phyloP scores from a whole-genome alignment of 2,888 invertebrate species.

The Oasisia sp. region DNA sequence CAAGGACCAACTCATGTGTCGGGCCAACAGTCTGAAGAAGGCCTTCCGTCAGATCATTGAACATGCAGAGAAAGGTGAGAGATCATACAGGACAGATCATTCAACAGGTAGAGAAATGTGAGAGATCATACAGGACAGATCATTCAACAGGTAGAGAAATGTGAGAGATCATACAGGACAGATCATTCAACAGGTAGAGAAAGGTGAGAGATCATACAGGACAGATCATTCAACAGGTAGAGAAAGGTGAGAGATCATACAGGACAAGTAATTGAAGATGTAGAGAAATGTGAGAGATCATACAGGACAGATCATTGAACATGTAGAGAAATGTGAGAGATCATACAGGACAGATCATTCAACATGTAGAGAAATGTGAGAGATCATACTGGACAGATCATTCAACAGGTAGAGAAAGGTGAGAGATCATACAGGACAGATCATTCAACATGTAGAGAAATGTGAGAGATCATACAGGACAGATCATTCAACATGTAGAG shows the following conservation, averaged over 20 bases:
- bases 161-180: neutral
- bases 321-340: conserved; percentile 55
- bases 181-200: conserved; percentile 70
- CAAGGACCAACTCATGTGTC: conserved; percentile 69
- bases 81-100: conserved; percentile 69
- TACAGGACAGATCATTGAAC: conserved; percentile 68
- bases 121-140: conserved; percentile 68
- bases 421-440: conserved; percentile 67
- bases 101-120: conserved; percentile 61
- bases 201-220: conserved; percentile 60
- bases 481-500: no score
- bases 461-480: conserved; percentile 44
- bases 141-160: conserved; percentile 82
- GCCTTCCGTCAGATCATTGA: conserved; percentile 84
- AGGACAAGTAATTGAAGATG: conserved; percentile 71
- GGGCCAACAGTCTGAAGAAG: conserved; percentile 85
- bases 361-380: conserved; percentile 72
- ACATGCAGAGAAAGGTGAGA: conserved; percentile 76
- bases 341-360: no score
- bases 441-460: conserved; percentile 83
- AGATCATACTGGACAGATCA: conserved; percentile 70
- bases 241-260: conserved; percentile 68
- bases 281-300: conserved; percentile 87
- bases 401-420: conserved; percentile 77
- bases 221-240: conserved; percentile 83